Percentiles rank a stretch among this genome's conserved stretches.
phyloP scores from a whole-genome alignment of 2,797 vertebrate genomes.

The Melanotaenia boesemani region DNA sequence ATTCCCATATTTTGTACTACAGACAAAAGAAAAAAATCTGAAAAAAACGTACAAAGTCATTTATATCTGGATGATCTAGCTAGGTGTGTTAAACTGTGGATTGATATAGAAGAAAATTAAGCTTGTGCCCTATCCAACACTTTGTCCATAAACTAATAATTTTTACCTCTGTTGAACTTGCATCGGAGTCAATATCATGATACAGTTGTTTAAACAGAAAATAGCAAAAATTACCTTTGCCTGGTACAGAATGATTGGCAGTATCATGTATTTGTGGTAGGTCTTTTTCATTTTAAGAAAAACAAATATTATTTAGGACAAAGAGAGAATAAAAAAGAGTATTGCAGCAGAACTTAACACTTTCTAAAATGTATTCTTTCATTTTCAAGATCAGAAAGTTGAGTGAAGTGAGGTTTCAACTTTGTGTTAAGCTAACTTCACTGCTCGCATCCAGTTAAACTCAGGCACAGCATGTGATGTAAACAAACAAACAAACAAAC shows the following conservation, averaged over 20 bases:
- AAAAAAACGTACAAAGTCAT: too few relatives aligned
- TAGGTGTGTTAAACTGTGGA: too few relatives aligned
- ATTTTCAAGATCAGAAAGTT: slow-evolving; percentile 6
- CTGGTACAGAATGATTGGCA: not conserved
- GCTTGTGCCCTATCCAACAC: too few relatives aligned
- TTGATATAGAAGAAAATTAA: too few relatives aligned
- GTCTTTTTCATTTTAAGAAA: not conserved
- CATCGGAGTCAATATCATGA: too few relatives aligned
- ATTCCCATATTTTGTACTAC: too few relatives aligned
- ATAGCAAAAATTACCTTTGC: not conserved
- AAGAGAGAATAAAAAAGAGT: not conserved
- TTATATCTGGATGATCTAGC: too few relatives aligned
- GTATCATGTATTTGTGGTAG: not conserved
- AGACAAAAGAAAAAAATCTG: too few relatives aligned
- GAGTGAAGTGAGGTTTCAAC: not conserved
- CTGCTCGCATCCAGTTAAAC: slow-evolving; percentile 46
- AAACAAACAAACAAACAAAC: slow-evolving; percentile 19
- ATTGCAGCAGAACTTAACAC: not conserved
- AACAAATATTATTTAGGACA: not conserved
- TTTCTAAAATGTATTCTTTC: not conserved
- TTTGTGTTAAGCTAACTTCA: slow-evolving; percentile 20
- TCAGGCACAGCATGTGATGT: slow-evolving; percentile 6
- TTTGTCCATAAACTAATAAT: not conserved
- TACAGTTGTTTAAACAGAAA: not conserved
- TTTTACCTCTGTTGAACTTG: not conserved